Conservation (phyloP, 1,140 invertebrate genomes). For the Anoplophora glabripennis region DNA sequence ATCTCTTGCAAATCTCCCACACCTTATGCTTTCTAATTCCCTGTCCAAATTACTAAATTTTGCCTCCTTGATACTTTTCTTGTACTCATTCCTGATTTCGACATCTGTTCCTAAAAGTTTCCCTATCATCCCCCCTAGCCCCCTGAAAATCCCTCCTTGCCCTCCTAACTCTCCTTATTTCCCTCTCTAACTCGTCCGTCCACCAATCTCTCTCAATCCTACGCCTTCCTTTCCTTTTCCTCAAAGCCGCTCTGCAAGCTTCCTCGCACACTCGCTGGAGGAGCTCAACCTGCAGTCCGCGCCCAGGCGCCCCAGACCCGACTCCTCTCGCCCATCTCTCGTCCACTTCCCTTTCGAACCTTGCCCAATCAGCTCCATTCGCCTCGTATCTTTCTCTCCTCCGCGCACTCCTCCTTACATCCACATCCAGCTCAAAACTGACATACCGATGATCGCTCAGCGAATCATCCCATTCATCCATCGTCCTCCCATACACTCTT, state of each 20-base stretch:
- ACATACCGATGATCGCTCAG: no score
- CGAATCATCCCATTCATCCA: no score
- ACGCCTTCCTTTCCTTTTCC: neutral
- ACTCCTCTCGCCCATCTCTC: no score
- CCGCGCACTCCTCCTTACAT: no score
- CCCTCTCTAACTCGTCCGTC: neutral
- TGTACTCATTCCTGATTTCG: neutral
- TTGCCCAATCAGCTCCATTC: neutral
- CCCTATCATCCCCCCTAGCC: neutral
- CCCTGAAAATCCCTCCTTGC: neutral
- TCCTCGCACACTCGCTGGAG: neutral
- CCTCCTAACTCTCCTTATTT: neutral
- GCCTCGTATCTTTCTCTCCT: no score
- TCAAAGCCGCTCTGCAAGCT: neutral
- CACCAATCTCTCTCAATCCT: neutral
- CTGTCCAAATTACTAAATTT: no score
- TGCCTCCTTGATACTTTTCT: neutral
- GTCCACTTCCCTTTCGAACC: neutral
- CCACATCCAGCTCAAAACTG: no score
- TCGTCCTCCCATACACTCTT: no score
- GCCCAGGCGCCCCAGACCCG: no score
- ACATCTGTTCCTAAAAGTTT: neutral
- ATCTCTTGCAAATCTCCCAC: no score
- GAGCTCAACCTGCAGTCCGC: no score
- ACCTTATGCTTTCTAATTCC: no score